A percentile compares a stretch with the other conserved stretches of the same genome.
These are phyloP conservation scores for Lasioglossum pauxillum DNA, from an alignment of 2,888 invertebrate species.

Conservation along the genomic window DNA sequence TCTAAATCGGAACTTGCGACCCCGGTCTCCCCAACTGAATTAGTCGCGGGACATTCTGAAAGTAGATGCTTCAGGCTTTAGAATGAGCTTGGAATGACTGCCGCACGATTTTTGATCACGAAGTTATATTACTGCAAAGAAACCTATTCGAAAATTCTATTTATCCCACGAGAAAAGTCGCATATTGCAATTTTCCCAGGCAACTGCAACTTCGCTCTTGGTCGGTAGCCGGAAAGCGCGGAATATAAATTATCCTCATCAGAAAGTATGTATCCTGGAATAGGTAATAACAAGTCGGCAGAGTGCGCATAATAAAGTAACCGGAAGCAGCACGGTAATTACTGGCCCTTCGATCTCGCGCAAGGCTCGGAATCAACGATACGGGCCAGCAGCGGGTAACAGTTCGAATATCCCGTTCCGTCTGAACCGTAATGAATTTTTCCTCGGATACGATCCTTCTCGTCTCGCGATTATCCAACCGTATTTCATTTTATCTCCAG, in stretches of 20 bases:
- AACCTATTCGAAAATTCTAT: background rate
- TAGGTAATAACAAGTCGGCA: background rate
- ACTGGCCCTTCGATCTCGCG: background rate
- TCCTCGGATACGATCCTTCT: background rate
- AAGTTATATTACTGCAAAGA: background rate
- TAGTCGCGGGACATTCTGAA: background rate
- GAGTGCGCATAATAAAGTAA: background rate
- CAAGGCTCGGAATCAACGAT: background rate
- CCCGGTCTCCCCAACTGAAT: too few relatives aligned
- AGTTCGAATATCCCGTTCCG: background rate
- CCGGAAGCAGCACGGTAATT: background rate
- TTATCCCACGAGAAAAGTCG: background rate
- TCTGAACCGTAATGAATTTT: background rate
- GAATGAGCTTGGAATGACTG: background rate
- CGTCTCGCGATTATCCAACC: background rate
- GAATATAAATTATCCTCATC: background rate
- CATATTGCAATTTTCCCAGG: background rate
- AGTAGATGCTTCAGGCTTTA: background rate
- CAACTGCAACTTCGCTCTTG: background rate
- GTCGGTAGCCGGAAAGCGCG: background rate
- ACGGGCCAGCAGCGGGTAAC: background rate
- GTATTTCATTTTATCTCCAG: slow-evolving; percentile 1
- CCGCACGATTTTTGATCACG: background rate
- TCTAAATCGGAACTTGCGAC: too few relatives aligned
- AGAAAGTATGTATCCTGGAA: background rate